Conservation (phyloP, 2,797 vertebrate species). For the Austrolebias charrua region DNA sequence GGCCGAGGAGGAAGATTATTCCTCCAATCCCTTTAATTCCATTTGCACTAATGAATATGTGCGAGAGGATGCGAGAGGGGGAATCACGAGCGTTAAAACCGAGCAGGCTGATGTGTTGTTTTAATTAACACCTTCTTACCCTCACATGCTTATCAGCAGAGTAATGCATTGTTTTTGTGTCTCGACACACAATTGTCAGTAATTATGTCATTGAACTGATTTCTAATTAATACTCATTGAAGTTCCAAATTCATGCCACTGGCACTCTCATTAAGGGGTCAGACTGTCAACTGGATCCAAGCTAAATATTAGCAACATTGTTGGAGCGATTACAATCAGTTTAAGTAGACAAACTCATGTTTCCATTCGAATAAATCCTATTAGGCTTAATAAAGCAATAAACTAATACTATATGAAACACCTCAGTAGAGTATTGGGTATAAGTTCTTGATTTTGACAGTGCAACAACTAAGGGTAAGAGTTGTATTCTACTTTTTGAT, state of each 20-base stretch:
- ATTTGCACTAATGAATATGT: conserved; percentile 71
- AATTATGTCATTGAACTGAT: conserved; percentile 1
- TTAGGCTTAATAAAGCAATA: background rate
- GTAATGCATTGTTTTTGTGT: conserved; percentile 11
- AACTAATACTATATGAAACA: background rate
- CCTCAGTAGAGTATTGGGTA: background rate
- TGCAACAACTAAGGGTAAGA: too few relatives aligned
- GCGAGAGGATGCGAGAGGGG: conserved; percentile 21
- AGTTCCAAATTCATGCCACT: background rate
- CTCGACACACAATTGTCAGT: conserved; percentile 6
- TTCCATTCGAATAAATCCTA: background rate
- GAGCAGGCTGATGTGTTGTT: conserved; percentile 45
- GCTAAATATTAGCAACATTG: conserved; percentile 5
- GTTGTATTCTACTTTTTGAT: too few relatives aligned
- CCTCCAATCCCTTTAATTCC: conserved; percentile 72
- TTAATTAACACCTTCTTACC: conserved; percentile 40
- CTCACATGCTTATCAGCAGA: conserved; percentile 12
- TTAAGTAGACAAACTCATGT: background rate
- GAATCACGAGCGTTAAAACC: conserved; percentile 35
- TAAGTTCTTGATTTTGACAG: background rate
- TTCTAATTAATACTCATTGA: conserved; percentile 3
- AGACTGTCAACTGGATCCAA: background rate
- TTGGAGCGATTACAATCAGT: background rate
- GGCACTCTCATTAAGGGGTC: background rate
- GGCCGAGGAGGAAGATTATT: conserved; percentile 68